A percentile compares a stretch with the other conserved stretches of the same genome.
These are phyloP conservation scores for Catharus ustulatus DNA, from an alignment of 2,797 vertebrate genomes.

Conservation along the genomic window DNA sequence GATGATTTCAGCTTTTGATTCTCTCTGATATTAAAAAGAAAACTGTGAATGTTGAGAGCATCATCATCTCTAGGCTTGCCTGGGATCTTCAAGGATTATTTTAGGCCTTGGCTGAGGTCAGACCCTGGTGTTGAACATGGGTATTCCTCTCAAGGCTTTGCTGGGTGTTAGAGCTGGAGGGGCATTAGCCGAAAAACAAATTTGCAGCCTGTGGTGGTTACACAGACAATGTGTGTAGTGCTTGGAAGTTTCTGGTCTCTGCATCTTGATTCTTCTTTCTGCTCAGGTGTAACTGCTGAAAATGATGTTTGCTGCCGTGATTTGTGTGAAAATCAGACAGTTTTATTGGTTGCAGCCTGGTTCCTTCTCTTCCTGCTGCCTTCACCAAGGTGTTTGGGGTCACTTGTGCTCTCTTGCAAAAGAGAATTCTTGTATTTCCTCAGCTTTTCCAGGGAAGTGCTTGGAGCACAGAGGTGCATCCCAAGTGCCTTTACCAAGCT, in stretches of 20 bases:
- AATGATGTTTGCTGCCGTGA: neutral
- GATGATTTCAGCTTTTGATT: neutral
- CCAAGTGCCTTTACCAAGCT: neutral
- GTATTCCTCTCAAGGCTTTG: neutral
- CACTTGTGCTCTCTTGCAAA: neutral
- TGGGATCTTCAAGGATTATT: neutral
- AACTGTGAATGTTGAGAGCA: neutral
- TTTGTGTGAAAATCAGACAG: neutral
- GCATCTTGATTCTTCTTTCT: neutral
- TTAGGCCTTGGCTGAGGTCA: neutral
- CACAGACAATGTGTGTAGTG: neutral
- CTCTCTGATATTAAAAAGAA: neutral
- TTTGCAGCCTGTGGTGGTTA: neutral
- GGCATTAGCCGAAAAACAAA: neutral
- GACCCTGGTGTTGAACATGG: neutral
- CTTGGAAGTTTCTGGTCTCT: neutral
- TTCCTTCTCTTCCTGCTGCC: neutral
- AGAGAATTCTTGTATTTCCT: neutral
- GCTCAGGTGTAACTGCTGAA: neutral
- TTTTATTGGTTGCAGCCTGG: neutral
- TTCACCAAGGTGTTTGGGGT: neutral
- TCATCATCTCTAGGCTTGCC: neutral
- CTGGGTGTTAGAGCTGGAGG: neutral
- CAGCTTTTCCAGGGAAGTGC: neutral
- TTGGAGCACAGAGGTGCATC: neutral